Evolutionary conservation across 2,797 vertebrate species (phyloP), one percentile per base, ranked within the genome.

Genomic region (Merluccius polli): DNA sequence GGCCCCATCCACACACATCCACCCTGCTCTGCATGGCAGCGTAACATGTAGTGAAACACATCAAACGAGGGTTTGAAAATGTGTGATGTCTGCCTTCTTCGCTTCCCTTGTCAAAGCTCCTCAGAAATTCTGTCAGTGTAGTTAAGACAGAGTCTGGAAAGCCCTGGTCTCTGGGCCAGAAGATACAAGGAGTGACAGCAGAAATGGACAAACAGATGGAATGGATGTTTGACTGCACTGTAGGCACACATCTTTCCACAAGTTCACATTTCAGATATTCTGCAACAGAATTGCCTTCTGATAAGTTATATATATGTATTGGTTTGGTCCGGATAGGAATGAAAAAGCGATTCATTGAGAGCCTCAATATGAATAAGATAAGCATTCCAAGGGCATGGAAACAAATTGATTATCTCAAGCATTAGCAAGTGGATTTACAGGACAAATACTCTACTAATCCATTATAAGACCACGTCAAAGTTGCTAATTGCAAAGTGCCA

Each of bases 21-120:
- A 0, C 70, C 74, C 78, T 29, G 41, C 72, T 65, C 74, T 36
- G 74, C 71, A 10, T 69, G 79, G 79, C 31, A 70, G 79, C 87
- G 86, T 85, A 85, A 82, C 75, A 75, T 78, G 79, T 82, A 78
- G 86, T 91, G 84, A 89, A 89, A 89, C 89, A 91, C 88, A 89
- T 59, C 52, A 59, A 24, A 24, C 52, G 86, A 79, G 71, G 68
- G 76, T 90, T 87, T 84, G 80, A 87, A 68, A 30, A 88, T 72
- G 83, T 77, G 76, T 87, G 83, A 87, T 82, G 82, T 83, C 72
- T 89, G 79, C 74, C 77, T 83, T 79, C 79, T 24, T n/a, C n/a
- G 52, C 52, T 59, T 59, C 78, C 81, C 78, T 30, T 83, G 59
- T 77, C 85, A 85, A 80, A 86, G 80, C 29, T 72, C 72, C 82